phyloP scores from a whole-genome alignment of 2,888 invertebrate species.

The Cheilosia impressa region DNA sequence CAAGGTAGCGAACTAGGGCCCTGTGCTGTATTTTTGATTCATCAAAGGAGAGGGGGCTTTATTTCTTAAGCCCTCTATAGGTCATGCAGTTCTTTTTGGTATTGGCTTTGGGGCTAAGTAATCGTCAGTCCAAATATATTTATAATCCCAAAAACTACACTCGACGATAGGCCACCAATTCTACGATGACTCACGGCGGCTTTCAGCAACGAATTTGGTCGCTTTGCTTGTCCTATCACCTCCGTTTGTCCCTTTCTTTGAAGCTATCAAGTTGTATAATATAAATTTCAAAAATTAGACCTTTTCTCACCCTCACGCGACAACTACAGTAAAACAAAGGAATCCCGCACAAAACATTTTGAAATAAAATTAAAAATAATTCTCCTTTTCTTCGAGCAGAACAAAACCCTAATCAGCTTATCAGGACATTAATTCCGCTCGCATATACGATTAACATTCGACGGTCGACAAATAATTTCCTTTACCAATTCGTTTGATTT shows the following conservation, averaged over 20 bases:
- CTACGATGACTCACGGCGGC: background rate
- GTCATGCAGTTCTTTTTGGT: too few relatives aligned
- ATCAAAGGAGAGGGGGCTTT: too few relatives aligned
- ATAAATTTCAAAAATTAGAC: background rate
- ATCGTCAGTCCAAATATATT: background rate
- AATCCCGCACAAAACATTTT: background rate
- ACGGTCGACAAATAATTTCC: slow-evolving; percentile 65
- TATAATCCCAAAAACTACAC: background rate
- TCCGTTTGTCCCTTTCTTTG: background rate
- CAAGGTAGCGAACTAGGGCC: too few relatives aligned
- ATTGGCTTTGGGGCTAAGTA: too few relatives aligned
- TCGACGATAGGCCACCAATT: too few relatives aligned
- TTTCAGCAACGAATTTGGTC: background rate
- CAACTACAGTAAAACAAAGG: background rate
- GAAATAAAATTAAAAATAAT: slow-evolving; percentile 21
- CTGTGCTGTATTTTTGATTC: too few relatives aligned
- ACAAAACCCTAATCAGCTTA: slow-evolving; percentile 25
- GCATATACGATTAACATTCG: slow-evolving; percentile 60
- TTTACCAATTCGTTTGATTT: slow-evolving; percentile 59
- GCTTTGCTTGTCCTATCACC: background rate
- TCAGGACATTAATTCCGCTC: slow-evolving; percentile 63
- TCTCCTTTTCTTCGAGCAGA: slow-evolving; percentile 3
- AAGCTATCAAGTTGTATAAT: background rate
- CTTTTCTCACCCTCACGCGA: background rate
- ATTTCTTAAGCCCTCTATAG: too few relatives aligned